Percentiles rank a stretch among this genome's conserved stretches.
Conservation (phyloP, 2,888 invertebrate species). For the Acrocera orbiculus region DNA sequence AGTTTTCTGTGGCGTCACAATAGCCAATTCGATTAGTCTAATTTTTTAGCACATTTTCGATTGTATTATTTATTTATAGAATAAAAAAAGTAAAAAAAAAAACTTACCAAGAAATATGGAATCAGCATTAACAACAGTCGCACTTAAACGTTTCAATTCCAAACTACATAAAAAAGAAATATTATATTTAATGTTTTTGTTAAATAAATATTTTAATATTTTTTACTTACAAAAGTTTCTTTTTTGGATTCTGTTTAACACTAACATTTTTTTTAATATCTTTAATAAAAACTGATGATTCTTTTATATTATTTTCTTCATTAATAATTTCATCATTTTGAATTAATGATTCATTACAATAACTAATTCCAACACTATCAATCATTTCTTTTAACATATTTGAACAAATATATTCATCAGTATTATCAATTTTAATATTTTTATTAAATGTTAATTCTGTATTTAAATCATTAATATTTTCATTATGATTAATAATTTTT, state of each 20-base stretch:
- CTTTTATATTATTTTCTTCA: constrained; percentile 12
- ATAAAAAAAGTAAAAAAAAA: not conserved
- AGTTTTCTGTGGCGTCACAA: no score
- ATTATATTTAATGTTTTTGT: not conserved
- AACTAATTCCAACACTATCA: constrained; percentile 41
- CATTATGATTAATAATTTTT: constrained; percentile 16
- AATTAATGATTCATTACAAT: constrained; percentile 38
- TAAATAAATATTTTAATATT: not conserved
- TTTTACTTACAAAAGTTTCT: constrained; percentile 15
- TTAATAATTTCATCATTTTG: constrained; percentile 22
- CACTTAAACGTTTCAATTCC: constrained; percentile 45
- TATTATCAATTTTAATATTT: constrained; percentile 8
- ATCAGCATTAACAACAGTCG: constrained; percentile 41
- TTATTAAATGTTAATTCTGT: constrained; percentile 16
- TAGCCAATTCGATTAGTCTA: no score
- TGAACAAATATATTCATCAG: constrained; percentile 22
- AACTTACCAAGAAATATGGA: not conserved
- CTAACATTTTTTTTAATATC: constrained; percentile 1
- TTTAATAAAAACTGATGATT: constrained; percentile 21
- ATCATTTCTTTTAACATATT: constrained; percentile 37
- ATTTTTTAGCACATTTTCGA: no score
- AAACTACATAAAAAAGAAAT: constrained; percentile 15
- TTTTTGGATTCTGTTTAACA: constrained; percentile 5
- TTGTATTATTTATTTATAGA: no score
- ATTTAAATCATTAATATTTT: not conserved